Evolutionary conservation across 2,113 vertebrate species (phyloP), one percentile per base, ranked within the genome.

Genomic region (Kobus ellipsiprymnus): DNA sequence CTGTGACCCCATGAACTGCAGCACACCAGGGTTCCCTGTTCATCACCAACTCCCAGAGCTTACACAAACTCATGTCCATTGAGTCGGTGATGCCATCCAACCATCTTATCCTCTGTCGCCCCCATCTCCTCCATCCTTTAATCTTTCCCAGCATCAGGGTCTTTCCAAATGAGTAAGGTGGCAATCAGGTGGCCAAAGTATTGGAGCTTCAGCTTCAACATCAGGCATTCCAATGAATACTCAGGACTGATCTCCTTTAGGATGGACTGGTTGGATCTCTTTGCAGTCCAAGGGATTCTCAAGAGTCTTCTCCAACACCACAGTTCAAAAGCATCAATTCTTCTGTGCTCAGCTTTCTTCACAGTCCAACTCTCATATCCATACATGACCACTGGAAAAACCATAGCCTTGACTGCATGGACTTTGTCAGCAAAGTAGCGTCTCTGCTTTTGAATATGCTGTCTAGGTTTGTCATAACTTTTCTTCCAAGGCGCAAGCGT

Each of bases 261-360:
- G 21, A 74, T 40, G n/a, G n/a, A 23, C 67, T 74, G n/a, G 67
- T 12, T 13, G n/a, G 19, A 74, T 74, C 19, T 74, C 67, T 0
- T 40, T 74, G 67, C 10, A 40, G n/a, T 13, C 67, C 67, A 74
- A 74, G n/a, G 67, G 19, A 71, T 6, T 40, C n/a, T 71, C 67
- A 71, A 71, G 8, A 19, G 67, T 71, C 2, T 71, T 71, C 67
- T 40, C n/a, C n/a, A 71, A 71, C 10, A 71, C 9, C n/a, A 3
- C 67, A 71, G 19, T 40, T 71, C 5, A 36, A 40, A 71, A 71
- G 67, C n/a, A 71, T 40, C n/a, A 71, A 40, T 71, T 71, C 67
- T 71, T 40, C 0, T 0, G n/a, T 0, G 0, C 19, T 71, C 67
- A 40, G 67, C 19, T 12, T 40, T 71, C 19, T 71, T 40, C 21